Conservation (phyloP, 30 jellyfish, hydroid and myxozoan genomes). For the Clytia hemisphaerica region DNA sequence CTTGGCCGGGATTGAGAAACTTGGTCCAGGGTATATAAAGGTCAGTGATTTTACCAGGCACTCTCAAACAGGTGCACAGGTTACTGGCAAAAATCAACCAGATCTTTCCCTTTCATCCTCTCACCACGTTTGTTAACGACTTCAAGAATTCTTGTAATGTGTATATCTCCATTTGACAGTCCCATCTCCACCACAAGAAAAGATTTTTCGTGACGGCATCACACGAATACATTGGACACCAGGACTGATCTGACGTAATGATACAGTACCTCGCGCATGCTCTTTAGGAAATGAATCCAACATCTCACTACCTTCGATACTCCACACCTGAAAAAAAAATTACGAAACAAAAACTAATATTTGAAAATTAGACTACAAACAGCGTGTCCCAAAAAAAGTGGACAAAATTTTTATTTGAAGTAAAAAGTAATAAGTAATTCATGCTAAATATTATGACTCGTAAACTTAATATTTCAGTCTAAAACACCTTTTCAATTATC, state of each 20-base stretch:
- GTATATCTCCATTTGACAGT: slow-evolving; percentile 48
- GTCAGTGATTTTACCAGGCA: no score
- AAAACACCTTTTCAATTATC: not conserved
- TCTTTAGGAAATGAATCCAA: slow-evolving; percentile 51
- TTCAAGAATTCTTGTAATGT: no score
- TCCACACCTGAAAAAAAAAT: slow-evolving; percentile 58
- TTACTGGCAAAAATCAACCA: no score
- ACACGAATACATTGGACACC: slow-evolving; percentile 76
- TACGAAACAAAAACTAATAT: no score
- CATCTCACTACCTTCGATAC: slow-evolving; percentile 56
- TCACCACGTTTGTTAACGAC: no score
- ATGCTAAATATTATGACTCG: not conserved
- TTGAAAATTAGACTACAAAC: not conserved
- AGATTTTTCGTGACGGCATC: slow-evolving; percentile 46
- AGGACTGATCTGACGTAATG: slow-evolving; percentile 80
- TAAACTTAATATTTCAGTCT: no score
- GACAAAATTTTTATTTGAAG: not conserved
- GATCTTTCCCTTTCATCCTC: no score
- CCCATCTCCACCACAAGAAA: slow-evolving; percentile 95
- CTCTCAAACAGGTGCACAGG: no score
- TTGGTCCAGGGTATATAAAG: no score
- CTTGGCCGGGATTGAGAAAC: no score
- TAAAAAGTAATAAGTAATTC: not conserved
- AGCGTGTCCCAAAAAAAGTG: not conserved
- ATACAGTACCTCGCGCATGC: slow-evolving; percentile 64